Base-by-base conservation (phyloP, 1,140 invertebrate species). In the Drosophila carrolli region DNA sequence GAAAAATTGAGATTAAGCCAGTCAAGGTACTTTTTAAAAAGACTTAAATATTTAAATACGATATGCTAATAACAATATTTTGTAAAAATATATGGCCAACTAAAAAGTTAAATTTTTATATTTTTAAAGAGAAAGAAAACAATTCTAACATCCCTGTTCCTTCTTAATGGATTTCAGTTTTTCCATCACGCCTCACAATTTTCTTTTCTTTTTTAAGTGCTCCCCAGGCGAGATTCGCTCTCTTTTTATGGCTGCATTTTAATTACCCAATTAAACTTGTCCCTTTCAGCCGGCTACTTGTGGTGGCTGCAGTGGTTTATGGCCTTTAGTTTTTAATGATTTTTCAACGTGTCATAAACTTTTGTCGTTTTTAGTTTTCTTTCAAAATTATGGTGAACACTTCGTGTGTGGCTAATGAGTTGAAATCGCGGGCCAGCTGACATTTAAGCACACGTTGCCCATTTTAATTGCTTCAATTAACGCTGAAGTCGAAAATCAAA, bases 391-490 rank as follows among this genome's bases (percentile, higher is more conserved):
- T 46, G 63, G 60, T 50, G 44, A 59, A 68, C 68, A 71, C 68
- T 58, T 72, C 81, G 79, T 72, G 83, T 88, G 83, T 78, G 82
- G 82, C 74, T 88, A 88, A 85, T 85, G 75, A 82, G 68, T 35
- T 47, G 44, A 75, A 61, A 76, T 80, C 54, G 58, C 35, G 8
- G 19, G 14, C 38, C 27, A 57, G 40, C 43, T 72, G 72, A 48
- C 65, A 53, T 61, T 59, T 58, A 55, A 47, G 50, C 50, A 37
- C 32, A 37, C 29, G 57, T 58, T 72, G 75, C 59, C 54, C 58
- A 60, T 35, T 73, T 88, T 78, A 89, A 88, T 84, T 84, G 80
- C 58, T 43, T 79, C 84, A 88, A 89, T 84, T 88, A 89, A 83
- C 80, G 85, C 65, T 66, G 51, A 76, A 37, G 47, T 43, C 9